Evolutionary conservation across 2,113 vertebrate species (phyloP).

Genomic region (Sinocyclocheilus grahami): DNA sequence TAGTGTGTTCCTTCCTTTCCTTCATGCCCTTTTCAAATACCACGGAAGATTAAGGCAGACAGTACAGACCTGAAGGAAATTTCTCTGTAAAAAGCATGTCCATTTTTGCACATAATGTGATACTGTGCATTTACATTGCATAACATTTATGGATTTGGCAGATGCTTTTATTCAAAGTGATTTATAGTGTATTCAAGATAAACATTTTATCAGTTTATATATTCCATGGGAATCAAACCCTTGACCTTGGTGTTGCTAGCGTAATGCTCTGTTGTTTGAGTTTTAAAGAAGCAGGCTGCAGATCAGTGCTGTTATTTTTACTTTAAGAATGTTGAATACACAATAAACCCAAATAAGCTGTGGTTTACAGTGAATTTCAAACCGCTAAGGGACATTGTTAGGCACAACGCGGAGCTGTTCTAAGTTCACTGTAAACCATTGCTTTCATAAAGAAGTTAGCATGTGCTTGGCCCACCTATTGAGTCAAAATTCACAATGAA

Average conservation of each 20-base stretch:
- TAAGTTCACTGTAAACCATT: too few species aligned
- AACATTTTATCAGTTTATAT: background rate
- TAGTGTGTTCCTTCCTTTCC: background rate
- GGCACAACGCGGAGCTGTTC: too few species aligned
- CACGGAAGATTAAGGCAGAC: conserved; percentile 30
- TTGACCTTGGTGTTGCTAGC: background rate
- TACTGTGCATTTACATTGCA: background rate
- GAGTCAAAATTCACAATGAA: too few species aligned
- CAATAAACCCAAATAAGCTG: too few species aligned
- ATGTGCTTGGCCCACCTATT: too few species aligned
- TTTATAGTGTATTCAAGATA: background rate
- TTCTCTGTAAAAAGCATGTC: background rate
- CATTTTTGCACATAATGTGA: background rate
- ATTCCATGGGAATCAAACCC: background rate
- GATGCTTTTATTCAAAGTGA: background rate
- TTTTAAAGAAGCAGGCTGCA: too few species aligned
- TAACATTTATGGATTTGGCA: background rate
- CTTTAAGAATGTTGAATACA: too few species aligned
- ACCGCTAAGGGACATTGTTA: too few species aligned
- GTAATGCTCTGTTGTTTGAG: background rate
- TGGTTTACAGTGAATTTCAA: too few species aligned
- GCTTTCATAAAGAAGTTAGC: too few species aligned
- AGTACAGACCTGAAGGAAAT: background rate
- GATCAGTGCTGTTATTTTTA: too few species aligned
- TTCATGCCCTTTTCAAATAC: conserved; percentile 53